A percentile compares a stretch with the other conserved stretches of the same genome.
phyloP scores from a whole-genome alignment of 2,113 vertebrate species.

The Pelvicachromis taeniatus region DNA sequence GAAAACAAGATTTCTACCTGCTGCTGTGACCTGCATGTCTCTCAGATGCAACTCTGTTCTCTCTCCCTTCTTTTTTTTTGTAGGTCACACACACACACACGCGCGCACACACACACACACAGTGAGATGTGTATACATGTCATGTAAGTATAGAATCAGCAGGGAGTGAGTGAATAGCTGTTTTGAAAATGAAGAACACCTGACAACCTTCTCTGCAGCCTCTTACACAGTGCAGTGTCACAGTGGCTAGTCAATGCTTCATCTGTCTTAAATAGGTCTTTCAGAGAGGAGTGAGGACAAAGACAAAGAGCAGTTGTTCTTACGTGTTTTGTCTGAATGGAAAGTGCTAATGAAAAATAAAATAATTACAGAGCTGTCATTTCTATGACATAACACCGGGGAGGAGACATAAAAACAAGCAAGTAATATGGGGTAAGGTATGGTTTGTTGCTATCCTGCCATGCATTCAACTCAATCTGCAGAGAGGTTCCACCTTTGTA shows the following conservation, averaged over 20 bases:
- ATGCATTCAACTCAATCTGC: background rate
- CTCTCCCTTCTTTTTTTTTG: background rate
- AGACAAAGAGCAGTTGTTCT: background rate
- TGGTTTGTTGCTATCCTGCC: background rate
- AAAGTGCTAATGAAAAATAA: background rate
- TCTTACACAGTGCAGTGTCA: background rate
- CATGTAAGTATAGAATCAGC: background rate
- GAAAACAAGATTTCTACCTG: slow-evolving; percentile 9
- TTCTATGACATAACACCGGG: background rate
- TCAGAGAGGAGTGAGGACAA: background rate
- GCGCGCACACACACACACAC: background rate
- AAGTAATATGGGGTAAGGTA: background rate
- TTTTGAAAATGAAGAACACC: slow-evolving; percentile 31
- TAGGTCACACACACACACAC: background rate
- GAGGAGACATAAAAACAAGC: background rate
- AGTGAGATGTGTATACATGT: background rate
- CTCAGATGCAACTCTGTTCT: background rate
- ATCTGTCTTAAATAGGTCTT: background rate
- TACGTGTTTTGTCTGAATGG: background rate
- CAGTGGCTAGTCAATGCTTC: background rate
- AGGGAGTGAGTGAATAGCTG: background rate
- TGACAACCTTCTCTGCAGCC: background rate
- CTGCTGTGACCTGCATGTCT: background rate
- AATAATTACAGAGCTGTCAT: background rate
- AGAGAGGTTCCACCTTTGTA: background rate